Conservation (phyloP, 2,888 invertebrate genomes). For the Temnothorax unifasciatus region DNA sequence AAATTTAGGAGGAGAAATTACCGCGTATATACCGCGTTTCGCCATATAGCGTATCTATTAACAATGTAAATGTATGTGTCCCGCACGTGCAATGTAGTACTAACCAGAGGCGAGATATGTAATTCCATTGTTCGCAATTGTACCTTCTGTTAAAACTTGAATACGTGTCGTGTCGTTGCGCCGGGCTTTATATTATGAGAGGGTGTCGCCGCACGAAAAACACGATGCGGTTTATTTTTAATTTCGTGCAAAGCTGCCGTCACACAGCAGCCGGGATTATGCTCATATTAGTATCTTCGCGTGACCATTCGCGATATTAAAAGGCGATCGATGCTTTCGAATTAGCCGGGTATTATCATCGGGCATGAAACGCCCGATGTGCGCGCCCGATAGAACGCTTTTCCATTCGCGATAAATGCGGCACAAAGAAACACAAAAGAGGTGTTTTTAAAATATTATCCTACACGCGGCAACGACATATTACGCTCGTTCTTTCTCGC, state of each 20-base stretch:
- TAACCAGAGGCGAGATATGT: conserved; percentile 70
- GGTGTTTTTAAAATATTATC: conserved; percentile 21
- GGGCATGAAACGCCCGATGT: conserved; percentile 35
- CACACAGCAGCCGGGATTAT: conserved; percentile 39
- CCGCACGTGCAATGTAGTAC: conserved; percentile 66
- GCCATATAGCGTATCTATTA: conserved; percentile 67
- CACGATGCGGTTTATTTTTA: conserved; percentile 57
- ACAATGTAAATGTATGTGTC: conserved; percentile 74
- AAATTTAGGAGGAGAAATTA: conserved; percentile 62
- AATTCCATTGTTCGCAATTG: conserved; percentile 77
- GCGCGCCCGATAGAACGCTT: conserved; percentile 15
- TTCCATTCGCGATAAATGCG: conserved; percentile 9
- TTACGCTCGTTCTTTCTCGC: background rate
- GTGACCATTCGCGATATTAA: conserved; percentile 55
- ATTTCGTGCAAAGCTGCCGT: conserved; percentile 44
- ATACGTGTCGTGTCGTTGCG: conserved; percentile 55
- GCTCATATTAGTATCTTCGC: conserved; percentile 54
- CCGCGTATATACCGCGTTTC: conserved; percentile 24
- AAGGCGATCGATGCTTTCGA: conserved; percentile 55
- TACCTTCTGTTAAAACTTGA: conserved; percentile 74
- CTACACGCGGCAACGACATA: background rate
- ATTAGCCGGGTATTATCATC: conserved; percentile 40
- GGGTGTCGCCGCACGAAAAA: conserved; percentile 50
- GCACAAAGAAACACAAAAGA: background rate
- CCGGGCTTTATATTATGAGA: conserved; percentile 60